Conservation (phyloP, 2,888 invertebrate species). For the Pogonocherus hispidulus region DNA sequence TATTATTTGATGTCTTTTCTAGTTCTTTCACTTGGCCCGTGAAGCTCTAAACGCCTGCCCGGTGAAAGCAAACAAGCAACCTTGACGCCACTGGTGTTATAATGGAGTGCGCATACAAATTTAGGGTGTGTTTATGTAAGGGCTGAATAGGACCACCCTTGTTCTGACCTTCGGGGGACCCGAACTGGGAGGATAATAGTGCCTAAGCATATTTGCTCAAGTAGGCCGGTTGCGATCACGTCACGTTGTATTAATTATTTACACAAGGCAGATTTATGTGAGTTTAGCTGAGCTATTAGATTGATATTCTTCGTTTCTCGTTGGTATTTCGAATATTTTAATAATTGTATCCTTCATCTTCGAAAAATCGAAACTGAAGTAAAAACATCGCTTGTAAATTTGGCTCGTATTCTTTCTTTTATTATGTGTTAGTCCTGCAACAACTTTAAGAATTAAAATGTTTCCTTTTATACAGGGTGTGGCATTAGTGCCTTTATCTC, state of each 20-base stretch:
- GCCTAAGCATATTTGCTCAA: conserved; percentile 46
- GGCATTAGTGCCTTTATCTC: too few species aligned
- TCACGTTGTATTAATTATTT: conserved; percentile 31
- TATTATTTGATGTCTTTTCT: too few species aligned
- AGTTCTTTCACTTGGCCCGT: too few species aligned
- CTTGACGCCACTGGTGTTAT: conserved; percentile 53
- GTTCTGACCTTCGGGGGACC: conserved; percentile 42
- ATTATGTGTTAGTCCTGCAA: too few species aligned
- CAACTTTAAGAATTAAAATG: too few species aligned
- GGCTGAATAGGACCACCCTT: conserved; percentile 59
- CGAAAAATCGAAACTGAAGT: too few species aligned
- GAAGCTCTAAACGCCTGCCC: too few species aligned
- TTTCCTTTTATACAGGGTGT: too few species aligned
- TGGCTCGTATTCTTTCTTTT: too few species aligned
- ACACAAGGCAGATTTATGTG: conserved; percentile 13
- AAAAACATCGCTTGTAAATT: too few species aligned
- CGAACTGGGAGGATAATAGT: conserved; percentile 39
- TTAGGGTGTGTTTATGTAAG: conserved; percentile 57
- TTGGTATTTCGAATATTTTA: too few species aligned
- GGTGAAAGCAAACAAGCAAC: conserved; percentile 35
- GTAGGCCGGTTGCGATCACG: conserved; percentile 35
- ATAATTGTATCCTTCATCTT: too few species aligned
- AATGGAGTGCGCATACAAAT: conserved; percentile 49
- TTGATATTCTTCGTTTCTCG: not conserved
- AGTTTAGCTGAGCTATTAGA: not conserved